Evolutionary conservation across 1,140 invertebrate species (phyloP).

Genomic region (Pachypsylla venusta): DNA sequence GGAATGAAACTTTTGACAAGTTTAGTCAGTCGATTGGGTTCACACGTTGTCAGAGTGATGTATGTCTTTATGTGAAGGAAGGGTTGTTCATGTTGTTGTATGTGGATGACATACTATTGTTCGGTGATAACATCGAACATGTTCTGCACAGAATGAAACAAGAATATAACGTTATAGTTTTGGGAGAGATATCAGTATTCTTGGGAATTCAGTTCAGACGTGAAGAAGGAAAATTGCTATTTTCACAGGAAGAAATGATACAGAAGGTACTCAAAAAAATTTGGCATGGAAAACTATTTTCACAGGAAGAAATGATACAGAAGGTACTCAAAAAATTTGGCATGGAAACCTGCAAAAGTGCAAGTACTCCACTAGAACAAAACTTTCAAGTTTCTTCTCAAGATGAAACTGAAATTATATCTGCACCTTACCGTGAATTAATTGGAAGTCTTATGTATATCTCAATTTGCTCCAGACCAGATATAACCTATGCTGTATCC

Average conservation of each 20-base stretch:
- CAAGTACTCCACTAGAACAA: conserved; percentile 15
- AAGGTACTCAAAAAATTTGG: conserved; percentile 24
- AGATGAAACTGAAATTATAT: background rate
- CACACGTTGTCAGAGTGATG: conserved; percentile 25
- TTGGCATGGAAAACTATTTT: conserved; percentile 27
- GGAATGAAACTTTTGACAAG: conserved; percentile 24
- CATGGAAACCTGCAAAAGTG: conserved; percentile 21
- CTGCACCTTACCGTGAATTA: conserved; percentile 23
- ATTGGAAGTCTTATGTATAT: conserved; percentile 29
- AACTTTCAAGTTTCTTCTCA: background rate
- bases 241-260: background rate
- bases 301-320: conserved; percentile 26
- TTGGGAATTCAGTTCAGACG: background rate
- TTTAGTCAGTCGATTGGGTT: conserved; percentile 22
- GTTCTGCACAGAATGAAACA: conserved; percentile 14
- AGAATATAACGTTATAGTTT: conserved; percentile 25
- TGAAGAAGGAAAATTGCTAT: background rate
- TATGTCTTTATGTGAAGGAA: conserved; percentile 26
- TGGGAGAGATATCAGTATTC: conserved; percentile 23
- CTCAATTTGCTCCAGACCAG: conserved; percentile 27
- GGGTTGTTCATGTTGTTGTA: conserved; percentile 25
- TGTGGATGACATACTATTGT: conserved; percentile 30
- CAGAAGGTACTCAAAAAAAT: conserved; percentile 20
- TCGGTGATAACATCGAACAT: conserved; percentile 21
- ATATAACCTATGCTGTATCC: conserved; percentile 29